Base-by-base conservation (phyloP, 2,888 invertebrate species). In the Ashinkailepas kermadecensis region DNA sequence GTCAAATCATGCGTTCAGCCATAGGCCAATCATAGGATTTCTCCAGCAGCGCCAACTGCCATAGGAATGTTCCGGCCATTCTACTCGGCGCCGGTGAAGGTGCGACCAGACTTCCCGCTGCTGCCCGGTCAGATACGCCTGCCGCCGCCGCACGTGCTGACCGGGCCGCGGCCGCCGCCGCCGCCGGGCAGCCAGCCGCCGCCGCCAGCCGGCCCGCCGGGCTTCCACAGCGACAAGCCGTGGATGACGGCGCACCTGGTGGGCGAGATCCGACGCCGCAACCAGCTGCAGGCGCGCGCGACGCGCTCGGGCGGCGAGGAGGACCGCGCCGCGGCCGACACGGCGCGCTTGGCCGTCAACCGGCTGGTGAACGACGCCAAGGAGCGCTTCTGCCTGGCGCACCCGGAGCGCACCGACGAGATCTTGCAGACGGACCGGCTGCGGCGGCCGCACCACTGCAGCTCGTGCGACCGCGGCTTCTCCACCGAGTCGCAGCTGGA, bases 391-490 rank as follows among this genome's bases (percentile, higher is more conserved):
- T 78, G 78, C 25, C 78, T 78, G 57, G 78, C 78, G 13, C 58
- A 78, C 58, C 78, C 78, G 78, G 57, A 78, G 57, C 23, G 57
- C 6, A 78, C 78, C 7, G 78, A 78, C 78, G 78, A 78, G 58
- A 78, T 78, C 23, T n/a, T 78, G n/a, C 15, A 13, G 11, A 18
- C 58, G 78, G 57, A 57, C 57, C 78, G 78, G 57, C 78, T 23
- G 21, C 81, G 82, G 18, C 78, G 78, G 78, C 81, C 83, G 12
- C 84, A 84, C 82, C 84, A 84, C 54, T 89, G 89, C 88, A 94
- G 94, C 86, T 90, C 92, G n/a, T 97, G 96, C 87, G 94, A 95
- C 85, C 90, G 92, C 86, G 91, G 92, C 18, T 94, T 95, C 87
- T 88, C 89, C 81, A 89, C 90, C 0, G 86, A 89, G 81, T 89